Percentiles rank a stretch among this genome's conserved stretches.
Conservation (phyloP, 35 echinoderm and acorn worm species). For the Apostichopus parvimensis region DNA sequence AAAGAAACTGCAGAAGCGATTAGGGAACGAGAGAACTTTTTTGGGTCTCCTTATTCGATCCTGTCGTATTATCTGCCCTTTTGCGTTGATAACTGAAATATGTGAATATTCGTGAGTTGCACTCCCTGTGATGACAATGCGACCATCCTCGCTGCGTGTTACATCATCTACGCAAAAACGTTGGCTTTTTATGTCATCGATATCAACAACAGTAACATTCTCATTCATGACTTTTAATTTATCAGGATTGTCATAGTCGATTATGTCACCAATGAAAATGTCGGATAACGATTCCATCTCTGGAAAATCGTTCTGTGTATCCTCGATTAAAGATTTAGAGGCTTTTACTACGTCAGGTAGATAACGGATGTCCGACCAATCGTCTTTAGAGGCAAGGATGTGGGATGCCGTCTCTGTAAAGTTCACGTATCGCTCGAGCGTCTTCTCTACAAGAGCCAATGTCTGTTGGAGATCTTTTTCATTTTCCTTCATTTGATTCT, state of each 20-base stretch:
- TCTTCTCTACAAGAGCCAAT: no score
- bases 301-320: constrained; percentile 19
- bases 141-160: not conserved
- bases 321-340: not conserved
- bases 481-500: not conserved
- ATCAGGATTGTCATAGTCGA: no score
- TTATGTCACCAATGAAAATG: not conserved
- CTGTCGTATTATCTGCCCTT: not conserved
- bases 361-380: not conserved
- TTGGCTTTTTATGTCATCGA: not conserved
- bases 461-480: not conserved
- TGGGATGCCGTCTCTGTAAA: not conserved
- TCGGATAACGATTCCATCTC: not conserved
- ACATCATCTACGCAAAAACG: not conserved
- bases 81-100: not conserved
- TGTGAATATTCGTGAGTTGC: not conserved
- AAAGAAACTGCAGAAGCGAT: not conserved
- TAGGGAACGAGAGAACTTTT: not conserved
- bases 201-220: not conserved
- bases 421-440: not conserved
- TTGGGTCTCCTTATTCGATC: no score
- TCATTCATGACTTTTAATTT: not conserved
- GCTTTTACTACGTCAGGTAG: not conserved
- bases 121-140: constrained; percentile 4
- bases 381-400: not conserved